Evolutionary conservation across 1,140 invertebrate species (phyloP), one percentile per base, ranked within the genome.

Genomic region (Aphis gossypii): DNA sequence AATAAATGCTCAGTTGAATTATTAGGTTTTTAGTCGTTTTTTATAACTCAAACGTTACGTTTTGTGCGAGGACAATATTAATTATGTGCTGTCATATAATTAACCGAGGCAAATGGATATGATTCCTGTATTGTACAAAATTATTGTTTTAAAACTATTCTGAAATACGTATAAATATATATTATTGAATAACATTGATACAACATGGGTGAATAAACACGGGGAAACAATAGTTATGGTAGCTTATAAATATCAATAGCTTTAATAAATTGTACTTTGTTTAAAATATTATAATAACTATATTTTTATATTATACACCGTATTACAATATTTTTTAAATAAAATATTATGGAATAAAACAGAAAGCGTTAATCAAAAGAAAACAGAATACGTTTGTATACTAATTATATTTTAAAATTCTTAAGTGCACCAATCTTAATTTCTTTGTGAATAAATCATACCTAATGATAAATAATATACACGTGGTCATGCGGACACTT

Each of bases 81-180:
- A 76, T 76, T 76, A 76, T 30, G 30, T n/a, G n/a, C 60, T 76
- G 60, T 76, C 60, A 76, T 76, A n/a, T 76, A 76, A 76, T 76
- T 76, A 76, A 76, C 60, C n/a, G 60, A 76, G 14, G 11, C 60
- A 76, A 76, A 76, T n/a, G 14, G 60, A 18, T 76, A 76, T 76
- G n/a, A 76, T 76, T 76, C 30, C 30, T 14, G 30, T 76, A 18
- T 76, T 6, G 14, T 76, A 76, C 14, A 20, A n/a, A n/a, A 76
- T 76, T 76, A 76, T 76, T 76, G 60, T 76, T 76, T 76, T 76
- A n/a, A 76, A 76, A n/a, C 60, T 4, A 76, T 76, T 76, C 30
- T 76, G n/a, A n/a, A 76, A 76, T n/a, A n/a, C 30, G 30, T 68
- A n/a, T 68, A n/a, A 8, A 60, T 60, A 30, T n/a, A n/a, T n/a